phyloP scores from a whole-genome alignment of 1,140 invertebrate species.

The Catajapyx aquilonaris region DNA sequence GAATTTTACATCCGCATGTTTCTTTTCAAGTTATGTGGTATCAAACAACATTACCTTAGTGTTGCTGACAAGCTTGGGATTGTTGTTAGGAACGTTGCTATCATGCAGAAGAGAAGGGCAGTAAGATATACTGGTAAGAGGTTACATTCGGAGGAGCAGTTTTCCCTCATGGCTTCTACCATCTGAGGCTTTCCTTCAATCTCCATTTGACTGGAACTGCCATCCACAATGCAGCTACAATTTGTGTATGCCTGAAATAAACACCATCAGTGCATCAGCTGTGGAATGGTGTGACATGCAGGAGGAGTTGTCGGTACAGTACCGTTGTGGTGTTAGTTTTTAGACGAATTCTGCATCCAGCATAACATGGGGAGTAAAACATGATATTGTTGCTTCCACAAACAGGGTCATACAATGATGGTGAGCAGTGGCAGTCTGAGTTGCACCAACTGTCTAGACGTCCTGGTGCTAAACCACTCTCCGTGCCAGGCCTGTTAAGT shows the following conservation, averaged over 20 bases:
- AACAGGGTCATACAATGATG: constrained; percentile 34
- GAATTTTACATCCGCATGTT: no score
- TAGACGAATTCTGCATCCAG: constrained; percentile 37
- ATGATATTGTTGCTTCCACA: constrained; percentile 58
- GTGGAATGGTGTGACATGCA: no score
- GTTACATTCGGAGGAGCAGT: constrained; percentile 37
- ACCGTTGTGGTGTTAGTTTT: no score
- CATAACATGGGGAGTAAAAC: constrained; percentile 67
- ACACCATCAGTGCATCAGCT: no score
- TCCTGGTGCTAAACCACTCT: no score
- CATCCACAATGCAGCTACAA: constrained; percentile 28
- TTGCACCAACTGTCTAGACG: constrained; percentile 34
- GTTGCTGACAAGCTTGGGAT: constrained; percentile 57
- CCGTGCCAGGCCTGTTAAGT: no score
- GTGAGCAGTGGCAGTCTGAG: constrained; percentile 33
- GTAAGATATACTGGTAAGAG: constrained; percentile 40
- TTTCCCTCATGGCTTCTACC: constrained; percentile 31
- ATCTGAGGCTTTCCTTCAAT: constrained; percentile 17
- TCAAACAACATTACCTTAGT: constrained; percentile 30
- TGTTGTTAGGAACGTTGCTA: constrained; percentile 51
- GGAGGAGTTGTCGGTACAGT: no score
- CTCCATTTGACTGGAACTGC: constrained; percentile 8
- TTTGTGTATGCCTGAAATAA: constrained; percentile 25
- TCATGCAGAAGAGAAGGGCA: constrained; percentile 44
- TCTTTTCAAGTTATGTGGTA: not conserved